These are phyloP conservation scores for Agapornis canus DNA, from an alignment of 2,797 vertebrate genomes.

Conservation along the genomic window DNA sequence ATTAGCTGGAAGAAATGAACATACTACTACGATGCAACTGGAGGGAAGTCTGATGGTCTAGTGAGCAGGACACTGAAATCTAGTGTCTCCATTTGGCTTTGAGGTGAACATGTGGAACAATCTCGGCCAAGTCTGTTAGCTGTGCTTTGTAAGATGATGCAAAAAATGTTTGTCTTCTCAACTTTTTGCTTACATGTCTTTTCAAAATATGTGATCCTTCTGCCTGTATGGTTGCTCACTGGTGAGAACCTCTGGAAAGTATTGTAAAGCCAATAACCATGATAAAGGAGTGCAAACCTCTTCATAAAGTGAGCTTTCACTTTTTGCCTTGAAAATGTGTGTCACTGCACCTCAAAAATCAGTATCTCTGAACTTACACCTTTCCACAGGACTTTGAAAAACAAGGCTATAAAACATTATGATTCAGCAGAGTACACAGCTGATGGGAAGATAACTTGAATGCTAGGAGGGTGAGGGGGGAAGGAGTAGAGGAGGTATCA, in stretches of 20 bases:
- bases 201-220: background rate
- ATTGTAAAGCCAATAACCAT: fast-evolving
- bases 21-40: fast-evolving
- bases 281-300: background rate
- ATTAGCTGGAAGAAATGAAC: background rate
- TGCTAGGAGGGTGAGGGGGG: background rate
- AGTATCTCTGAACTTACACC: background rate
- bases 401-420: background rate
- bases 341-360: background rate
- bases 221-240: background rate
- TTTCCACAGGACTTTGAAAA: background rate
- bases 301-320: background rate
- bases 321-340: background rate
- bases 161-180: background rate
- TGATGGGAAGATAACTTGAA: background rate
- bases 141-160: background rate
- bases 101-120: background rate
- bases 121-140: background rate
- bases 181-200: background rate
- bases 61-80: background rate
- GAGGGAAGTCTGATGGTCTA: background rate
- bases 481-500: background rate
- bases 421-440: background rate
- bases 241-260: background rate
- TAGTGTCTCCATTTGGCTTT: background rate